Percentiles rank a stretch among this genome's conserved stretches.
phyloP scores from a whole-genome alignment of 92 coral and sea anemone species.

The Parazoanthus swiftii region DNA sequence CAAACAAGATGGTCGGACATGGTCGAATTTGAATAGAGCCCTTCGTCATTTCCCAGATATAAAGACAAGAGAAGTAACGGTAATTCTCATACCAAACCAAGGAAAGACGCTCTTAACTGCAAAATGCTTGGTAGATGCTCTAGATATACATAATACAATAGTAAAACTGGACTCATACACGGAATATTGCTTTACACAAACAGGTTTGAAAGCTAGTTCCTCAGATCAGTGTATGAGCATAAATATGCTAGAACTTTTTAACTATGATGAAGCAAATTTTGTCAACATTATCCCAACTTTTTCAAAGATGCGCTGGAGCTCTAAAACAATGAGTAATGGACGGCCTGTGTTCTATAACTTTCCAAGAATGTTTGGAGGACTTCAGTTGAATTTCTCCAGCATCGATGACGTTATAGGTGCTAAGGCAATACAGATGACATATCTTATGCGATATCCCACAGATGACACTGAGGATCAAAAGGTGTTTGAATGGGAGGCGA shows the following conservation, averaged over 20 bases:
- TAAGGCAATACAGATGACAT: constrained; percentile 67
- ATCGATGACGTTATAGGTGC: constrained; percentile 45
- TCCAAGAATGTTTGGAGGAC: constrained; percentile 51
- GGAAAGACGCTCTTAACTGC: constrained; percentile 14
- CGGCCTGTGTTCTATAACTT: constrained; percentile 56
- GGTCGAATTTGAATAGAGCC: constrained; percentile 28
- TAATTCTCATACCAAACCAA: constrained; percentile 15
- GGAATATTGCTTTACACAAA: constrained; percentile 22
- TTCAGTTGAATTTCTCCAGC: constrained; percentile 13
- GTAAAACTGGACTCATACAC: constrained; percentile 21
- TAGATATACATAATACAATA: constrained; percentile 20
- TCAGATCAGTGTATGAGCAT: not conserved
- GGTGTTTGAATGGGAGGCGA: constrained; percentile 45
- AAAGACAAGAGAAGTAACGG: not conserved
- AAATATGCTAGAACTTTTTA: constrained; percentile 42
- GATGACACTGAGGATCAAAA: constrained; percentile 30
- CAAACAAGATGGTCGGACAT: constrained; percentile 43
- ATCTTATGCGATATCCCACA: constrained; percentile 50
- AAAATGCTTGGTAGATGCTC: constrained; percentile 37
- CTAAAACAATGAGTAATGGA: constrained; percentile 54
- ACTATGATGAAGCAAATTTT: constrained; percentile 25
- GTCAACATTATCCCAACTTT: constrained; percentile 14
- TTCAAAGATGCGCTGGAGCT: constrained; percentile 11
- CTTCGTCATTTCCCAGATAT: constrained; percentile 19
- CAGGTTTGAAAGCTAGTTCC: not conserved